Base-by-base conservation (phyloP, 23 tunicate genomes). In the Halocynthia aurantium region DNA sequence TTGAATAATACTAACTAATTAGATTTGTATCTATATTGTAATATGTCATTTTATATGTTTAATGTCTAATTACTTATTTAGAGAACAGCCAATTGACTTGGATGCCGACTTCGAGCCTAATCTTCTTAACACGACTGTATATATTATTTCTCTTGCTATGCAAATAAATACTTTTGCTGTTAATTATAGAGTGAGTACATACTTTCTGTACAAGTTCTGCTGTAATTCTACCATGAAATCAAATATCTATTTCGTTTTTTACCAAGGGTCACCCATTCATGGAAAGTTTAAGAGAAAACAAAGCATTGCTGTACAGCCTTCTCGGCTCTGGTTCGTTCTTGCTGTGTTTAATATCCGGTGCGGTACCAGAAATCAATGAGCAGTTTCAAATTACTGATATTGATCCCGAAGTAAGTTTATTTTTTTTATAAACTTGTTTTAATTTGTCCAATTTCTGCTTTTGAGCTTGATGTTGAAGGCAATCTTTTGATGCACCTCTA, bases 91-190 rank as follows among this genome's bases (percentile, higher is more conserved):
- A 50, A 77, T 94, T 61, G 99, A 96, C 66, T 49, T 89, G 9
- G 99, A 96, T 61, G 99, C 96, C 0, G 99, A 96, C 10, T 96
- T 96, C 65, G 96, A 96, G 58, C 77, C 91, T 0, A 96, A 91
- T 61, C 83, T 89, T 9, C 82, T 96, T 60, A 96, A 96, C 80
- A 83, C 99, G 12, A 82, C 99, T 20, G 96, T 96, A 52, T 96
- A 96, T 62, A 82, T 96, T 78, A 74, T 96, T 54, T 83, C 89
- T 40, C 73, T 96, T 53, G 91, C 88, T 52, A 96, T 96, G 56
- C 99, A 96, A 61, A 86, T 96, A 11, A 81, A 81, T 22, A 93
- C 94, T 44, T 92, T 92, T 80, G 98, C 86, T 13, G 51, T 92
- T 55, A 92, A 92, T 68, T 92, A 92, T 71, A 83, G 90, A 71